Evolutionary conservation across 2,797 vertebrate species (phyloP), one percentile per base, ranked within the genome.

Genomic region (Gobionotothen gibberifrons): DNA sequence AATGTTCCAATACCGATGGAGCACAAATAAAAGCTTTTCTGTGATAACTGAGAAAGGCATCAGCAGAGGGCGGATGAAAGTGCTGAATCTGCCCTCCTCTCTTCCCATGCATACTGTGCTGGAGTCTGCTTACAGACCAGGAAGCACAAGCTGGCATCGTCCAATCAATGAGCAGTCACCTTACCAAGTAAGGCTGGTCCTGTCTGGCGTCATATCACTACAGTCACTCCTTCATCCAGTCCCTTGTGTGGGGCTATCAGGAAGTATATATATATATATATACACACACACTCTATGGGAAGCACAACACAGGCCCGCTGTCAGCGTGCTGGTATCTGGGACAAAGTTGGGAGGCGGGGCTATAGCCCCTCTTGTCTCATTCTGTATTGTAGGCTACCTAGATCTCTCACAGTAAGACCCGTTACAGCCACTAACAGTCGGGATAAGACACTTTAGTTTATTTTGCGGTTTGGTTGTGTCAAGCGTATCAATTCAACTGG

Each of bases 221-320:
- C 52, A 1, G 9, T 29, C 51, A 29, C 22, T 48, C 48, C 59
- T 42, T 36, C 26, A 3, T 13, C 13, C 39, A 13, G 29, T 17
- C 39, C 72, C 63, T 26, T 60, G 52, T 66, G 70, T 14, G 12
- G 59, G 16, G 4, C 29, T 69, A 56, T 53, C 51, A 65, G 6
- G 6, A 36, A 7, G 2, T 36, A 36, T 36, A 36, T 36, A 36
- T 32, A 32, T 29, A 29, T 32, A 32, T 32, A 32, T 8, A 32
- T 8, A 32, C 7, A 36, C 32, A 32, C 32, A 36, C 32, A 36
- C 32, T 6, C 32, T 36, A 36, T 1, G 8, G 48, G 58, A 75
- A 64, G 36, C n/a, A 66, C 79, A 81, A 82, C 68, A 75, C 16
- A n/a, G 57, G 48, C 19, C 54, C 15, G 0, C 0, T 36, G 54